Base-by-base conservation (phyloP, 2,797 vertebrate species). In the Pteronotus mesoamericanus region DNA sequence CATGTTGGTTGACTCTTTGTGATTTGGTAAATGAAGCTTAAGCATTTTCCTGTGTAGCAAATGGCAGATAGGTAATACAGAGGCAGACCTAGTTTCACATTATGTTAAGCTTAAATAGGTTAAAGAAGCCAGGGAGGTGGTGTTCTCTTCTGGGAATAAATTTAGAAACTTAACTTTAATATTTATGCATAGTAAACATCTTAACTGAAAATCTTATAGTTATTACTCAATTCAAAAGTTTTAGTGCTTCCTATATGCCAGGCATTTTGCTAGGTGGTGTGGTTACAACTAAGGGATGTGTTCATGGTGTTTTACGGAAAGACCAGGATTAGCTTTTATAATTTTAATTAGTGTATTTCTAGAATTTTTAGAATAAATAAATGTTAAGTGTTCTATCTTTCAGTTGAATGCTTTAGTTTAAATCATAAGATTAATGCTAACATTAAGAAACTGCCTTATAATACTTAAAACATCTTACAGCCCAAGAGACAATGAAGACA, bases 401-500 rank as follows among this genome's bases (percentile, higher is more conserved):
- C 66, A 82, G 16, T 94, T 71, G 29, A 91, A 83, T 91, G 74
- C 66, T 94, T 86, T 89, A 86, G 71, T 86, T 93, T 95, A 94
- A 95, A 68, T 95, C 51, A 91, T 77, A 92, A 44, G 94, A 44
- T 84, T 96, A 94, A 93, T 94, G 34, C 14, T 9, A 92, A 51
- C 59, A 57, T 80, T 93, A 89, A 93, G 55, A 92, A 39, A 93
- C 53, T 94, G 95, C 22, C 39, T 96, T 92, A 86, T 80, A 72
- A 96, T 69, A 79, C 82, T 94, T 94, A 93, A 97, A 95, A 87
- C 79, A 83, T 97, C 61, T 98, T 98, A 82, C 97, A 98, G 98
- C 95, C 71, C 96, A 77, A 96, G 68, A 96, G 94, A 96, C 80
- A 84, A 82, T 64, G 94, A 96, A 95, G 89, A 79, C 48, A 46